phyloP scores from a whole-genome alignment of 2,113 vertebrate species.

The Leucopsar rothschildi region DNA sequence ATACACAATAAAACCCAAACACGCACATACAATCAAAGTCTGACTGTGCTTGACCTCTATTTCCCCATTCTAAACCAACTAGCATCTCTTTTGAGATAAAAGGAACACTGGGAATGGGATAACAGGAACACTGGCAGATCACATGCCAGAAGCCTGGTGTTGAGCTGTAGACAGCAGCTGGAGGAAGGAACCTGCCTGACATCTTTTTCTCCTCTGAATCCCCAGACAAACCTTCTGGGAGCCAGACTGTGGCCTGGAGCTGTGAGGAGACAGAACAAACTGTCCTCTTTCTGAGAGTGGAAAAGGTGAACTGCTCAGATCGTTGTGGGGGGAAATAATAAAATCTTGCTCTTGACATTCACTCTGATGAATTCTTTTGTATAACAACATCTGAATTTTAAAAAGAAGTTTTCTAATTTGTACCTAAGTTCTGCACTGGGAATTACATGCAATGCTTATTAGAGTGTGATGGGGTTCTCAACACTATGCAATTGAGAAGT shows the following conservation, averaged over 20 bases:
- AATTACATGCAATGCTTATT: not conserved
- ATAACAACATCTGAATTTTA: not conserved
- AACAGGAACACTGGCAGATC: not conserved
- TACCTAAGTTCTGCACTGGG: not conserved
- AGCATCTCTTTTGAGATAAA: not conserved
- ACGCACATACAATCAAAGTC: not conserved
- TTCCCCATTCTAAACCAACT: not conserved
- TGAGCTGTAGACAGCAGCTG: not conserved
- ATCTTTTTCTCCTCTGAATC: not conserved
- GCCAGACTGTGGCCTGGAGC: not conserved
- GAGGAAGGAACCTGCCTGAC: not conserved
- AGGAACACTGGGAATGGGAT: not conserved
- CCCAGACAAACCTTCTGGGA: not conserved
- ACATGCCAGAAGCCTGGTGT: not conserved
- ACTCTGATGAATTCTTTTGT: not conserved
- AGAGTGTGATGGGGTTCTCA: not conserved
- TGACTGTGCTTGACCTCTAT: not conserved
- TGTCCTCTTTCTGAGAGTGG: not conserved
- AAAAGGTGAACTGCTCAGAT: not conserved
- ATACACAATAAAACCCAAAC: not conserved
- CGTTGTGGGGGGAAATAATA: accelerated
- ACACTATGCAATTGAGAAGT: not conserved
- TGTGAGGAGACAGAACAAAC: not conserved
- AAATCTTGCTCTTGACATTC: not conserved
- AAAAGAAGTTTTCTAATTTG: not conserved